These are phyloP conservation scores for Carettochelys insculpta DNA, from an alignment of 2,113 vertebrate species.

Conservation along the genomic window DNA sequence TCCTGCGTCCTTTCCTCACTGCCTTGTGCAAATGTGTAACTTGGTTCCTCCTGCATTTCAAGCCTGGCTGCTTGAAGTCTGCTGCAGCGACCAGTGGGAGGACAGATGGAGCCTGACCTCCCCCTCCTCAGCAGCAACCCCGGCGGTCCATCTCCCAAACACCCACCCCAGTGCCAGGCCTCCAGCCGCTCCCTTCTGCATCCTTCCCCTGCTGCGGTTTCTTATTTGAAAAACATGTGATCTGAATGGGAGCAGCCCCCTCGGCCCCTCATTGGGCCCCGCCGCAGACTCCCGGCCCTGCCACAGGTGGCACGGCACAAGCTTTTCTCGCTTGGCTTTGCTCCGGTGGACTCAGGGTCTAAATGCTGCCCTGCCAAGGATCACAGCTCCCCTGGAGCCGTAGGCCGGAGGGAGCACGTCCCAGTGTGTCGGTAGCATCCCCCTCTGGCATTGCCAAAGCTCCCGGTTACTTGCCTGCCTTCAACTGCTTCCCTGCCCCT, in stretches of 20 bases:
- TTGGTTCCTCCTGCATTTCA: background rate
- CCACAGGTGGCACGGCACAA: fast-evolving
- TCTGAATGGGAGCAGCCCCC: background rate
- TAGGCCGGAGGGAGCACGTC: background rate
- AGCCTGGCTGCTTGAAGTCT: background rate
- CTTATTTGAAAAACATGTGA: background rate
- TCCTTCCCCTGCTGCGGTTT: too few relatives aligned
- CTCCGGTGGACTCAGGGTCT: too few relatives aligned
- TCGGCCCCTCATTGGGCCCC: background rate
- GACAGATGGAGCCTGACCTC: background rate
- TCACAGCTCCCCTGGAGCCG: background rate
- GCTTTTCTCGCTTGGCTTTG: background rate
- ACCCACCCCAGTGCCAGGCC: background rate
- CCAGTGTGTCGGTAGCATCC: background rate
- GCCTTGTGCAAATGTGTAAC: background rate
- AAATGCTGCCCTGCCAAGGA: background rate
- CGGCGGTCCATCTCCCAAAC: background rate
- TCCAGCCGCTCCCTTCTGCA: background rate
- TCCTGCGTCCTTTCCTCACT: background rate
- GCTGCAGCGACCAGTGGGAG: background rate
- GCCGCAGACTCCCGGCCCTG: too few relatives aligned
- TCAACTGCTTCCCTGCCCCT: background rate
- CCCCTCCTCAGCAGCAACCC: background rate
- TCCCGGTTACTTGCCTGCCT: background rate
- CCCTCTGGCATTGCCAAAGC: background rate